Percentiles rank a stretch among this genome's conserved stretches.
phyloP scores from a whole-genome alignment of 2,888 invertebrate genomes.

The Aporophyla nigra region DNA sequence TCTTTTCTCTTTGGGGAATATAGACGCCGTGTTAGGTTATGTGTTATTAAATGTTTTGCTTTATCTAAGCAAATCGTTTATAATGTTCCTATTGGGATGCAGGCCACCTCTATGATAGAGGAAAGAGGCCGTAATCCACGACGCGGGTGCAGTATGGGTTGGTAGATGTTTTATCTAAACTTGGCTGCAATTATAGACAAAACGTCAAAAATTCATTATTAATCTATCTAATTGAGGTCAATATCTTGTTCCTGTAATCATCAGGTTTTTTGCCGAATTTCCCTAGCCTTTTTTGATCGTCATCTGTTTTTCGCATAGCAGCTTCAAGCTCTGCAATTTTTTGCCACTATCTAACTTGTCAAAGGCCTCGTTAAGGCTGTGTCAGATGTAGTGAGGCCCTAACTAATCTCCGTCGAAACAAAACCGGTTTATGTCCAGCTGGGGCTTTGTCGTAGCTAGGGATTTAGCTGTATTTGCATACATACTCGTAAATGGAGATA shows the following conservation, averaged over 20 bases:
- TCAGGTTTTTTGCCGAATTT: neutral
- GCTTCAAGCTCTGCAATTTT: slow-evolving; percentile 4
- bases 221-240: no score
- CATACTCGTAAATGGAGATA: neutral
- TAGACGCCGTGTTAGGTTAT: neutral
- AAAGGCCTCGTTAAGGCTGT: slow-evolving; percentile 30
- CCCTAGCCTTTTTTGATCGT: neutral
- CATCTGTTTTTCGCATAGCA: neutral
- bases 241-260: no score
- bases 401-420: slow-evolving; percentile 39
- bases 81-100: no score
- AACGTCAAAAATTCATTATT: neutral
- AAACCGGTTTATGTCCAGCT: slow-evolving; percentile 2
- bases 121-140: no score
- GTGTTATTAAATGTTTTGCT: neutral
- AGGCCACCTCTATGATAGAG: no score
- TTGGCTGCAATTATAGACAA: neutral
- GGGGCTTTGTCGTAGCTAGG: neutral
- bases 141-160: no score
- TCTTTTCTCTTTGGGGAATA: neutral
- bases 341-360: slow-evolving; percentile 27
- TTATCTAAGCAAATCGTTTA: no score
- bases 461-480: neutral
- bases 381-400: slow-evolving; percentile 22
- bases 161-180: neutral